phyloP scores from a whole-genome alignment of 2,888 invertebrate genomes.

The Bursaphelenchus okinawaensis region DNA sequence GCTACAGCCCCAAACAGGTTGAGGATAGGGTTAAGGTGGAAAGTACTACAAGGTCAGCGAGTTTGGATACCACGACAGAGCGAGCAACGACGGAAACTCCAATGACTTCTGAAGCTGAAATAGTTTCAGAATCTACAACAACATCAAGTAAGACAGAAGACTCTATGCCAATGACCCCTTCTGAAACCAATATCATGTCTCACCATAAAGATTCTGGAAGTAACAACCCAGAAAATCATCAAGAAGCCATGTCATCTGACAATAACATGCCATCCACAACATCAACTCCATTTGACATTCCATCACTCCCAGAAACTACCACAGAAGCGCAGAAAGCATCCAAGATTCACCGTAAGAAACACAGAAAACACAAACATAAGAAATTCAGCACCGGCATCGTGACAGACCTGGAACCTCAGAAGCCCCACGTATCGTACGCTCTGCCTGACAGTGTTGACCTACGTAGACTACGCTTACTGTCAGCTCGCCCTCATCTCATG shows the following conservation, averaged over 20 bases:
- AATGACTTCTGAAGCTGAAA: background rate
- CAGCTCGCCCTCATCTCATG: conserved; percentile 12
- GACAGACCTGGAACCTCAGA: conserved; percentile 1
- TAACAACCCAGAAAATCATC: too few species aligned
- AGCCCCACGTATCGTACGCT: conserved; percentile 15
- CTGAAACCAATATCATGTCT: background rate
- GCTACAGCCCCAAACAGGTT: background rate
- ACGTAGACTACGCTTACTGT: conserved; percentile 16
- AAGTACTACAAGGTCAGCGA: background rate
- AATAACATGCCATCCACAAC: background rate
- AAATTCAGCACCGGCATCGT: background rate
- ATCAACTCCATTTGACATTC: background rate
- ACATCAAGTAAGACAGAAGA: too few species aligned
- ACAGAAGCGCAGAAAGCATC: background rate
- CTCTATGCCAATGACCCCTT: too few species aligned
- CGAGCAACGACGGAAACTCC: background rate
- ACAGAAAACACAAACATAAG: background rate
- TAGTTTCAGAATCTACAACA: background rate
- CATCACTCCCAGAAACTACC: background rate
- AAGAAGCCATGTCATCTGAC: too few species aligned
- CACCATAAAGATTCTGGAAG: too few species aligned
- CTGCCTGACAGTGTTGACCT: conserved; percentile 16
- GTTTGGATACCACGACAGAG: background rate
- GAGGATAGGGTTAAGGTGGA: background rate
- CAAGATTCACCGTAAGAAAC: background rate